Evolutionary conservation across 2,113 vertebrate genomes (phyloP).

Genomic region (Heterotilapia buettikoferi): DNA sequence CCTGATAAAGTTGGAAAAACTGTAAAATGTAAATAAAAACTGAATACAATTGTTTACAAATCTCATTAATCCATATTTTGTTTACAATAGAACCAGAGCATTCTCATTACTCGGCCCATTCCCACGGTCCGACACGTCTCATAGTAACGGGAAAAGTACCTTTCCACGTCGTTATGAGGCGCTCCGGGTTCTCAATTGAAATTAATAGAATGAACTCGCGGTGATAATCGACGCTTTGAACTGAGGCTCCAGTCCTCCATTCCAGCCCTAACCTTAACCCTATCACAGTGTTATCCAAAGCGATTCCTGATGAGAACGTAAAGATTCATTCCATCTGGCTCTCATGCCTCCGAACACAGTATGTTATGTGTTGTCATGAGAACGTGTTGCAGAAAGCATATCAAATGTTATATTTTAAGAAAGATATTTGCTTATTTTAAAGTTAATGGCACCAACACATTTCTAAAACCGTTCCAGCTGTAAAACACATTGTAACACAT

Average conservation of each 20-base stretch:
- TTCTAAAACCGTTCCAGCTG: accelerated
- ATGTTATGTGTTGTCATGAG: background rate
- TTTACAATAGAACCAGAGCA: background rate
- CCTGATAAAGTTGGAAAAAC: background rate
- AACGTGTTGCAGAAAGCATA: background rate
- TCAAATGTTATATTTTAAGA: background rate
- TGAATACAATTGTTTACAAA: background rate
- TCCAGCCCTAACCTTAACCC: background rate
- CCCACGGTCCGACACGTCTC: background rate
- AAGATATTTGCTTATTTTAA: background rate
- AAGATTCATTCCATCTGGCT: background rate
- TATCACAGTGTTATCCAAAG: background rate
- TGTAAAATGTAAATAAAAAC: background rate
- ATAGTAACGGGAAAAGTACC: background rate
- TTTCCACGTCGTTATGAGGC: background rate
- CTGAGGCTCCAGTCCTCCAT: background rate
- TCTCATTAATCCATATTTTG: background rate
- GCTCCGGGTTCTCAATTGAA: background rate
- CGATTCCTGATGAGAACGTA: background rate
- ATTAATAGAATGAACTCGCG: accelerated
- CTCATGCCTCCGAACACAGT: background rate
- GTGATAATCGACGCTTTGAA: background rate
- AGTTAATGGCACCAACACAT: background rate
- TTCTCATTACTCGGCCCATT: background rate
- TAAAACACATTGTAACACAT: background rate